Conservation (phyloP, 2,113 vertebrate genomes). For the Misgurnus anguillicaudatus region DNA sequence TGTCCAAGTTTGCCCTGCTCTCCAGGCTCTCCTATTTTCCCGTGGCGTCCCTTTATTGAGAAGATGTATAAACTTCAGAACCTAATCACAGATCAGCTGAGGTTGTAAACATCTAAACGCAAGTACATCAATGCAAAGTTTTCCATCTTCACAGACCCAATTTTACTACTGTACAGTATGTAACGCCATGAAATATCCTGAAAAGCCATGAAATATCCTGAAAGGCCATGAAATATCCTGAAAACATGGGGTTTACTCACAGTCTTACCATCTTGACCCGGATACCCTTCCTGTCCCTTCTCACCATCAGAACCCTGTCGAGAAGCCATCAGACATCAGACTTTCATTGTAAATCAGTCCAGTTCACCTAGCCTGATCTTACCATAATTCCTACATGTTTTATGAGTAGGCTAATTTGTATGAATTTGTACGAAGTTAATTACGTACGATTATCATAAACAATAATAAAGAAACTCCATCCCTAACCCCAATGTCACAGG, state of each 20-base stretch:
- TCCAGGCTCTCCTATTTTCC: conserved; percentile 62
- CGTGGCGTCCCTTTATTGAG: conserved; percentile 62
- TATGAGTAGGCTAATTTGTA: too few relatives aligned
- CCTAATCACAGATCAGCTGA: background rate
- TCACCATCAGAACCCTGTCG: conserved; percentile 70
- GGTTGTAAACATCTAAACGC: background rate
- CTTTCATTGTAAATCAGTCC: background rate
- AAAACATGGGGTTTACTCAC: conserved; percentile 66
- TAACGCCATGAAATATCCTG: background rate
- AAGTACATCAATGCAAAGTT: background rate
- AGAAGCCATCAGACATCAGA: background rate
- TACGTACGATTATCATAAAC: too few relatives aligned
- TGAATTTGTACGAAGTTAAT: too few relatives aligned
- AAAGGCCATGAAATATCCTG: background rate
- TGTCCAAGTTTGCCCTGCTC: conserved; percentile 61
- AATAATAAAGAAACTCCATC: too few relatives aligned
- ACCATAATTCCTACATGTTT: too few relatives aligned
- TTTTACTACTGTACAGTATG: too few relatives aligned
- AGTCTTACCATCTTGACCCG: conserved; percentile 72
- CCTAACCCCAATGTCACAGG: too few relatives aligned
- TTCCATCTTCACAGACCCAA: too few relatives aligned
- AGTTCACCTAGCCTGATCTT: too few relatives aligned
- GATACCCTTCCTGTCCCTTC: conserved; percentile 66
- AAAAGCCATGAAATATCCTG: background rate
- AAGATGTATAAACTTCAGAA: conserved; percentile 9